Evolutionary conservation across 2,888 invertebrate genomes (phyloP), one percentile per base, ranked within the genome.

Genomic region (Scaptodrosophila latifasciaeformis): DNA sequence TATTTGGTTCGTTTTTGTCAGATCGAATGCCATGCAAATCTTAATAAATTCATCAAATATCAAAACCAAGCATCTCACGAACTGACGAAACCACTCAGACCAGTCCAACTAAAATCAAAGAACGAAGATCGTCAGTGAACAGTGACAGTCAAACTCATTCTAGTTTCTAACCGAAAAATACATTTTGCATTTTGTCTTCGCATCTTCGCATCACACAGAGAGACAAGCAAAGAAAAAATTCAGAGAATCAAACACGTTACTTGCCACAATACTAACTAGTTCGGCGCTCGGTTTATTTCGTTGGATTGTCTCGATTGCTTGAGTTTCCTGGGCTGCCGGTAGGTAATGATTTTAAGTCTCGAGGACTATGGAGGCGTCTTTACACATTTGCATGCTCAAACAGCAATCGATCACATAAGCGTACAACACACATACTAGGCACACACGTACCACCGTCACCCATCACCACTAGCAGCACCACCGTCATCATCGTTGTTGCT

Each of bases 381-480:
- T 75, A 79, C 79, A 76, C 75, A 75, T 75, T 75, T 75, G 79
- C 75, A 75, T 75, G 79, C 79, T 76, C 77, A 75, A 79, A 79
- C 75, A 79, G 75, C 75, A 79, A 79, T 79, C 75, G 77, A 75
- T 79, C 79, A 56, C 55, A 54, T 57, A 56, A n/a, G n/a, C n/a
- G n/a, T n/a, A n/a, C n/a, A n/a, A n/a, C n/a, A n/a, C n/a, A n/a
- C n/a, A n/a, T n/a, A n/a, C n/a, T n/a, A n/a, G n/a, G n/a, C n/a
- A n/a, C n/a, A n/a, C n/a, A n/a, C n/a, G n/a, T n/a, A n/a, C n/a
- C n/a, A n/a, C n/a, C n/a, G n/a, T n/a, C 71, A 60, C 42, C 42
- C 56, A 54, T 59, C 65, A 53, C 55, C 68, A 68, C 58, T 52
- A 42, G 21, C 53, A 55, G 45, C 37, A 24, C 12, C 49, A 40